Base-by-base conservation (phyloP, 2,113 vertebrate genomes). In the Erpornis zantholeuca region DNA sequence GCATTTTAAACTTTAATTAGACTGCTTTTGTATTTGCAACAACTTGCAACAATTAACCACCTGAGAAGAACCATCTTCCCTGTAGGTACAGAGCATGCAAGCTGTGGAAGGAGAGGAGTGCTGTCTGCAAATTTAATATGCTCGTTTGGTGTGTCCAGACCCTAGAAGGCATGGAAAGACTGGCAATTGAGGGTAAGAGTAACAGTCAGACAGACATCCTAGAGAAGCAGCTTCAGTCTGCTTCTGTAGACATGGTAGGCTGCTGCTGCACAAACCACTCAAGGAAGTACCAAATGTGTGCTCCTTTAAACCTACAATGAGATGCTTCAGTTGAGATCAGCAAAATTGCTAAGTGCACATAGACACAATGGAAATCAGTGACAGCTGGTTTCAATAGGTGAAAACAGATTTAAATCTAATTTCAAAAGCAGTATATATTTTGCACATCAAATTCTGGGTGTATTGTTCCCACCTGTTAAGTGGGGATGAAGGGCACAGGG, bases 71-170 rank as follows among this genome's bases (percentile, higher is more conserved):
- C 13, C 19, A 21, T 38, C 27, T 52, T 10, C 10, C 24, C 23
- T 53, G 25, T 3, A 68, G 18, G 27, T 18, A 78, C 18, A 60
- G 21, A 40, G 68, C 22, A 69, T 6, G 8, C 6, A 6, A 15
- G 11, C 3, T 56, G 27, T n/a, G 28, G n/a, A 77, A 52, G 28
- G 13, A 84, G 27, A 31, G 5, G 24, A 17, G 9, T 33, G 10
- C 2, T 61, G 29, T 15, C 38, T 76, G 35, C 38, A 79, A 38
- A 27, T 21, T 54, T 28, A n/a, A 25, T 1, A 4, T 10, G 18
- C 11, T 60, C 0, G 0, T 64, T 23, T 90, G 65, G 38, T 52
- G 49, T 0, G 3, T 38, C 38, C 38, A 38, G n/a, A 68, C 50
- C 7, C 27, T 31, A 15, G 28, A 78, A 75, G 22, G 21, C 42